These are phyloP conservation scores for Papilio polytes DNA, from an alignment of 1,140 invertebrate species.

Conservation along the genomic window DNA sequence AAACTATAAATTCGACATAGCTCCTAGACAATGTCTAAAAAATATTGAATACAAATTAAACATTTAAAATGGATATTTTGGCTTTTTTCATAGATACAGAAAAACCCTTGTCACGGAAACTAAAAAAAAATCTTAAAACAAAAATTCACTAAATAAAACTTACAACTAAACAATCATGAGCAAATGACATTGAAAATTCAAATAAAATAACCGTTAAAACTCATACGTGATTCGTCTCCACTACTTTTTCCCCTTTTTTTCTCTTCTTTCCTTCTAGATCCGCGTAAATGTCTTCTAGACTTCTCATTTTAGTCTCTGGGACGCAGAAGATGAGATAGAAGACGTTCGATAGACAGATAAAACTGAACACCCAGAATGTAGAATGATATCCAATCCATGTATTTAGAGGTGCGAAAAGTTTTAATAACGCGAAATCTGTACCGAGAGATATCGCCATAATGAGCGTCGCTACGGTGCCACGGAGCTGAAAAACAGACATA, in stretches of 20 bases:
- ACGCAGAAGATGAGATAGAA: constrained; percentile 87
- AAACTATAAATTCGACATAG: neutral
- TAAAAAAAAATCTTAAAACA: neutral
- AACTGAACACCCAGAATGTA: constrained; percentile 88
- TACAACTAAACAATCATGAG: neutral
- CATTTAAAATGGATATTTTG: too few species aligned
- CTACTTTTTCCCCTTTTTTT: constrained; percentile 50
- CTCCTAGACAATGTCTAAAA: neutral
- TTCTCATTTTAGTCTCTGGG: constrained; percentile 90
- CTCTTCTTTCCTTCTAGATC: constrained; percentile 70
- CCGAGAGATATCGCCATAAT: constrained; percentile 76
- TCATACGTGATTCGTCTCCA: constrained; percentile 65
- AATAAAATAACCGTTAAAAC: constrained; percentile 14
- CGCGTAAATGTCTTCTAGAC: constrained; percentile 87
- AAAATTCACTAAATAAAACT: neutral
- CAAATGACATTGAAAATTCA: constrained; percentile 3
- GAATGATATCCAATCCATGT: constrained; percentile 85
- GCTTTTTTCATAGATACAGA: too few species aligned
- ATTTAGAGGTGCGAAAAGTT: constrained; percentile 80
- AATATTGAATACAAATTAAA: too few species aligned
- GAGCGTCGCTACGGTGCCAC: constrained; percentile 75
- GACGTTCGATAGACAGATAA: constrained; percentile 85
- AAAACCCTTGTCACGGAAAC: too few species aligned
- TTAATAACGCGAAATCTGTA: constrained; percentile 75
- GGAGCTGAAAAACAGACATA: constrained; percentile 57